Evolutionary conservation across 2,797 vertebrate species (phyloP).

Genomic region (Cyclopterus lumpus): DNA sequence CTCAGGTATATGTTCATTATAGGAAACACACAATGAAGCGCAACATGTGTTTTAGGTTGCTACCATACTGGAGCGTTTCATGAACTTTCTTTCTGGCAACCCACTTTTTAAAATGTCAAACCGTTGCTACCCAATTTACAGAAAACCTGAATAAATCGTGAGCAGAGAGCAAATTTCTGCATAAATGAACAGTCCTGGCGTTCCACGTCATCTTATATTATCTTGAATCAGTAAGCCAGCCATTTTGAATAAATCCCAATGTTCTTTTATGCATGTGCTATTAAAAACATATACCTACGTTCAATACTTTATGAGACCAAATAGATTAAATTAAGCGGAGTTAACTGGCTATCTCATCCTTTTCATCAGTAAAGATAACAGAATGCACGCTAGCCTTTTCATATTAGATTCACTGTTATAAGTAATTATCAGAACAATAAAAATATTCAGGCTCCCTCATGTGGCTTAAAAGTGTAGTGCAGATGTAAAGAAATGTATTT

Average conservation of each 20-base stretch:
- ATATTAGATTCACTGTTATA: not conserved
- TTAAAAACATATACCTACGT: not conserved
- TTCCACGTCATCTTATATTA: too few relatives aligned
- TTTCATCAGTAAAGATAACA: too few relatives aligned
- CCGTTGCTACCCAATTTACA: not conserved
- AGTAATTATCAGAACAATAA: not conserved
- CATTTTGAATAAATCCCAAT: not conserved
- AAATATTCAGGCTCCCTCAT: not conserved
- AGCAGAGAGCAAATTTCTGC: too few relatives aligned
- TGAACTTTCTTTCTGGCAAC: not conserved
- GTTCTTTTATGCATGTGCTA: not conserved
- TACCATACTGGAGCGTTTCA: not conserved
- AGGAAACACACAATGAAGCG: not conserved
- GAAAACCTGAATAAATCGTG: not conserved
- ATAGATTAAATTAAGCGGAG: not conserved
- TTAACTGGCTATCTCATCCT: not conserved
- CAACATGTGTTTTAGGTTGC: not conserved
- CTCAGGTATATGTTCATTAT: too few relatives aligned
- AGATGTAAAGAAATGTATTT: not conserved
- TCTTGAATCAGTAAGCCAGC: too few relatives aligned
- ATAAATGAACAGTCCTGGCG: too few relatives aligned
- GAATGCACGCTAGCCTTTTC: too few relatives aligned
- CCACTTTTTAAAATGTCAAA: not conserved
- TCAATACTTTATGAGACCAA: not conserved
- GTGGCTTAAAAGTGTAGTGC: not conserved